phyloP scores from a whole-genome alignment of 2,113 vertebrate genomes.

The Chlorodrepanis virens region DNA sequence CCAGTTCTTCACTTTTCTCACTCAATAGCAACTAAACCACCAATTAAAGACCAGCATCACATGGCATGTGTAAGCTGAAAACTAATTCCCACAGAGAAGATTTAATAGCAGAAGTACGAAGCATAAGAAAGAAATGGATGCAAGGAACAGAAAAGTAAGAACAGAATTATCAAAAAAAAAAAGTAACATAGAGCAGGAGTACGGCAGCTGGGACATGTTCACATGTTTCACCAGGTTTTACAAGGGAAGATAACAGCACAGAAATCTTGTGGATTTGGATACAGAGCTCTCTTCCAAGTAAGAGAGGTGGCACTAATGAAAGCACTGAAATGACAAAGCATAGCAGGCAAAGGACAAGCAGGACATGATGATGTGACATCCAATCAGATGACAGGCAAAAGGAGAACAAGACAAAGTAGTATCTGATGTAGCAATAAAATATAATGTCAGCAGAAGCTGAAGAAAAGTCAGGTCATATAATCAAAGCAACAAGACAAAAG shows the following conservation, averaged over 20 bases:
- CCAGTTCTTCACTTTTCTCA: neutral
- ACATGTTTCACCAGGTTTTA: neutral
- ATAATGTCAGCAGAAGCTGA: neutral
- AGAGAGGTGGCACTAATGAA: neutral
- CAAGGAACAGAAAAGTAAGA: neutral
- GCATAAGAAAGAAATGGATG: neutral
- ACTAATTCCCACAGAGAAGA: neutral
- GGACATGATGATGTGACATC: neutral
- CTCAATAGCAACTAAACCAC: neutral
- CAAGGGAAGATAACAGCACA: neutral
- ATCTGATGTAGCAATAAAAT: neutral
- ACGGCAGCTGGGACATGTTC: neutral
- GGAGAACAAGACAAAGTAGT: neutral
- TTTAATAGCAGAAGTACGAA: neutral
- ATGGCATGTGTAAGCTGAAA: fast-evolving
- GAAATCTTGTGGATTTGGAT: neutral
- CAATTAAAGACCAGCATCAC: neutral
- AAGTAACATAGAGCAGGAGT: neutral
- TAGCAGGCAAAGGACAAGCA: neutral
- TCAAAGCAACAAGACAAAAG: neutral
- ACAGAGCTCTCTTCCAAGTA: neutral
- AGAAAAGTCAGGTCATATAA: neutral
- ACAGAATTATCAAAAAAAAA: neutral
- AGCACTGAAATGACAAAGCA: neutral
- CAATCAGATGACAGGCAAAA: neutral